phyloP scores from a whole-genome alignment of 2,888 invertebrate species.

The Lasioglossum leucozonium region DNA sequence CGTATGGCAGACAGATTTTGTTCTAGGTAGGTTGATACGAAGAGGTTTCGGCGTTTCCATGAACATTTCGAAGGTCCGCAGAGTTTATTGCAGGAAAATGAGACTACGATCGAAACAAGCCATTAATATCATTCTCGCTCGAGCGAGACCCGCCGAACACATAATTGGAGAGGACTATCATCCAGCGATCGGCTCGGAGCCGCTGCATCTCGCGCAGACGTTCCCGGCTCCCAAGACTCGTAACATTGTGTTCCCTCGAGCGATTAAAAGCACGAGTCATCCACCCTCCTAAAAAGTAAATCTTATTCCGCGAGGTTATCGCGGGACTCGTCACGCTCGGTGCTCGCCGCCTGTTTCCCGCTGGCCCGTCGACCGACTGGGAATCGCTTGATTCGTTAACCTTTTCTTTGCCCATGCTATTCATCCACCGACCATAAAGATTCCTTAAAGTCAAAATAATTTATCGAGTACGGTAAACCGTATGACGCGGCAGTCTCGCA shows the following conservation, averaged over 20 bases:
- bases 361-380: neutral
- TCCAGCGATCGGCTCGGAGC: neutral
- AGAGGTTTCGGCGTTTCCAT: neutral
- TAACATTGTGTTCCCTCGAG: neutral
- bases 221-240: neutral
- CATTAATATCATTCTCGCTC: neutral
- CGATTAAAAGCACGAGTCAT: neutral
- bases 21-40: neutral
- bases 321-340: neutral
- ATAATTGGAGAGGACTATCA: neutral
- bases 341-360: neutral
- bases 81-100: neutral
- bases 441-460: neutral
- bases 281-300: constrained; percentile 4
- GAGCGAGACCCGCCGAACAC: neutral
- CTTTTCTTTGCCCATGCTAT: neutral
- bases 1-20: neutral
- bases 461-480: neutral
- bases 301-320: neutral
- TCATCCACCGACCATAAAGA: neutral
- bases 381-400: neutral
- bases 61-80: neutral
- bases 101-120: neutral
- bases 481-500: too few relatives aligned
- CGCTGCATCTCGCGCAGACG: constrained; percentile 6